These are phyloP conservation scores for Marasmarcha lunaedactyla DNA, from an alignment of 2,888 invertebrate species.

Conservation along the genomic window DNA sequence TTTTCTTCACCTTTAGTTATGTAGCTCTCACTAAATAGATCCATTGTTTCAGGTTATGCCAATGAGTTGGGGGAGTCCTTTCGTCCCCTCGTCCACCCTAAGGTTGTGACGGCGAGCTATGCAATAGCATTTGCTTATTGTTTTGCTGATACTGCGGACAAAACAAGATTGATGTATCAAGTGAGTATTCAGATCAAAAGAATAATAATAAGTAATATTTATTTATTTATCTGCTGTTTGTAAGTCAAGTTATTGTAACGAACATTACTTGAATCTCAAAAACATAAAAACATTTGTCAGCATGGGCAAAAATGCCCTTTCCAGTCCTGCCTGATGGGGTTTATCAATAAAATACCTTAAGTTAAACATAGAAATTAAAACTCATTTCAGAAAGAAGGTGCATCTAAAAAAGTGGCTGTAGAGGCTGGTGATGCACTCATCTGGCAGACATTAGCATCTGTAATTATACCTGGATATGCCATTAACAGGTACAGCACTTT, in stretches of 20 bases:
- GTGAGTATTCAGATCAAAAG: constrained; percentile 50
- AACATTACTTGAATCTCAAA: too few relatives aligned
- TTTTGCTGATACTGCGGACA: constrained; percentile 86
- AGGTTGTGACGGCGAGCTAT: constrained; percentile 81
- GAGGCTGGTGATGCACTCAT: constrained; percentile 84
- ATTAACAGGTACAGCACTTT: constrained; percentile 87
- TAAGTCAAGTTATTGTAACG: too few relatives aligned
- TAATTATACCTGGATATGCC: constrained; percentile 88
- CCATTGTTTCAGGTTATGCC: constrained; percentile 82
- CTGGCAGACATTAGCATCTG: constrained; percentile 95
- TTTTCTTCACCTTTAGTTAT: constrained; percentile 46
- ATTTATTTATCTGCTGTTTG: too few relatives aligned
- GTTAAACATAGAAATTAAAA: too few relatives aligned
- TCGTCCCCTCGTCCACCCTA: constrained; percentile 78
- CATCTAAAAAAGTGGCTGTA: constrained; percentile 29
- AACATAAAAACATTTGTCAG: too few relatives aligned
- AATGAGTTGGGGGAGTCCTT: constrained; percentile 98
- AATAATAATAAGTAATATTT: too few relatives aligned
- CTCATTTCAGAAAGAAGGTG: constrained; percentile 38
- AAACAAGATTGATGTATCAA: constrained; percentile 74
- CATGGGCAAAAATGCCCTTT: too few relatives aligned
- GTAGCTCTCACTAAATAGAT: constrained; percentile 55
- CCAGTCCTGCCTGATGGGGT: too few relatives aligned
- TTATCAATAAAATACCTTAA: too few relatives aligned
- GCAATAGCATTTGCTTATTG: constrained; percentile 87